Base-by-base conservation (phyloP, 1,140 invertebrate species). In the Oreohelix idahoensis region DNA sequence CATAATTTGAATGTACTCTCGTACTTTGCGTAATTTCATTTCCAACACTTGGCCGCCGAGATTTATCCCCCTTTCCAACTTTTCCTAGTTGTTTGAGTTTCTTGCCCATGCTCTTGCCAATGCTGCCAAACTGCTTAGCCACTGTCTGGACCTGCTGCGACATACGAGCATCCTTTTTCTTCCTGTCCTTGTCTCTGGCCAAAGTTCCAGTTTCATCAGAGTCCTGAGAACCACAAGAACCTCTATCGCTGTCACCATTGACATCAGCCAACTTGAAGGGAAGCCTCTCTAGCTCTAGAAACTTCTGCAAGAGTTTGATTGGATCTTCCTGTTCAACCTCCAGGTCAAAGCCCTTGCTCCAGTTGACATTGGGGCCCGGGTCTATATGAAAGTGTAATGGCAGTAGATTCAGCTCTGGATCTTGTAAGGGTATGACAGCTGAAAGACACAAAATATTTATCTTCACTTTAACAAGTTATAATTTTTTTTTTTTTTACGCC, bases 361-460 rank as follows among this genome's bases (percentile, higher is more conserved):
- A 90, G 79, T 88, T 84, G 79, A 86, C 88, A 17, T 79, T 58
- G 70, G 84, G 94, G 35, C 96, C 96, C 0, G 97, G 97, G 93
- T 98, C 97, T 51, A 96, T 94, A 83, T 94, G 94, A 92, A 97
- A 98, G 87, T 97, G 95, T 85, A 97, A 93, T 45, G 96, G 95
- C n/a, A 97, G 92, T 69, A 96, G 92, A 45, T 95, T 94, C 84
- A 95, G 94, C 49, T 95, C 94, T 13, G 94, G 94, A 92, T 96
- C 96, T 26, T 95, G 95, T 79, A 97, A 91, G 39, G 96, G 96
- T 90, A 97, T 95, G 8, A 94, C 94, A 85, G 94, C 94, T 93
- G 92, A 85, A 92, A 91, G 8, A 76, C 0, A 79, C 73, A 32
- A 81, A 20, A n/a, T n/a, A n/a, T n/a, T n/a, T n/a, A n/a, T n/a